These are phyloP conservation scores for Margarornis squamiger DNA, from an alignment of 2,797 vertebrate genomes.

Conservation along the genomic window DNA sequence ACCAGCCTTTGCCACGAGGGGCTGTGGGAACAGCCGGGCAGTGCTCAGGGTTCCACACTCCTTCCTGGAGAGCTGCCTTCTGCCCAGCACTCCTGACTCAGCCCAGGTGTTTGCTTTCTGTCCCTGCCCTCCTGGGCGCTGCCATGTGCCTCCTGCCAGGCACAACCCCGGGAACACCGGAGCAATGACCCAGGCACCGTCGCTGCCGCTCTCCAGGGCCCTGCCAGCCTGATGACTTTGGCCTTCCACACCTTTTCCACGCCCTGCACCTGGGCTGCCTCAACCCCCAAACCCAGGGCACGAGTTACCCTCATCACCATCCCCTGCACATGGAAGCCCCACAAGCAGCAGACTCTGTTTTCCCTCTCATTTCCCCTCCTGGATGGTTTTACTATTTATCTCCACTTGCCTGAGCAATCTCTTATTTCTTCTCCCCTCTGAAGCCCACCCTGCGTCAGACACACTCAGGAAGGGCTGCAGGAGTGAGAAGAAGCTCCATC, in stretches of 20 bases:
- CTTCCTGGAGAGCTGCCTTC: neutral
- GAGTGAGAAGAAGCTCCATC: neutral
- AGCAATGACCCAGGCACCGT: neutral
- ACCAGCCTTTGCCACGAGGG: neutral
- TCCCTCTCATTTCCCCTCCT: neutral
- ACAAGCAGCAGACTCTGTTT: rapidly evolving
- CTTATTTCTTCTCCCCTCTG: neutral
- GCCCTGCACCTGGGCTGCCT: neutral
- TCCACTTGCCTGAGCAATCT: neutral
- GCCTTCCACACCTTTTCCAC: neutral
- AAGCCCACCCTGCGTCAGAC: neutral
- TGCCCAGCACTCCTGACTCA: neutral
- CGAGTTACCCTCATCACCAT: rapidly evolving
- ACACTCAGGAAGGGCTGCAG: neutral
- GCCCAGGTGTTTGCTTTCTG: neutral
- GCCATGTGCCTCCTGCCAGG: neutral
- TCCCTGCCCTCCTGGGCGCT: neutral
- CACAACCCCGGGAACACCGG: rapidly evolving
- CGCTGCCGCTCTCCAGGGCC: neutral
- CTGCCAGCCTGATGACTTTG: neutral
- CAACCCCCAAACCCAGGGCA: neutral
- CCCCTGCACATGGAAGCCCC: neutral
- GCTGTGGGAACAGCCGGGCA: neutral
- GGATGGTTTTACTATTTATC: neutral
- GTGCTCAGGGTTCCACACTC: neutral